Evolutionary conservation across 2,888 invertebrate species (phyloP).

Genomic region (Agrotis ipsilon): DNA sequence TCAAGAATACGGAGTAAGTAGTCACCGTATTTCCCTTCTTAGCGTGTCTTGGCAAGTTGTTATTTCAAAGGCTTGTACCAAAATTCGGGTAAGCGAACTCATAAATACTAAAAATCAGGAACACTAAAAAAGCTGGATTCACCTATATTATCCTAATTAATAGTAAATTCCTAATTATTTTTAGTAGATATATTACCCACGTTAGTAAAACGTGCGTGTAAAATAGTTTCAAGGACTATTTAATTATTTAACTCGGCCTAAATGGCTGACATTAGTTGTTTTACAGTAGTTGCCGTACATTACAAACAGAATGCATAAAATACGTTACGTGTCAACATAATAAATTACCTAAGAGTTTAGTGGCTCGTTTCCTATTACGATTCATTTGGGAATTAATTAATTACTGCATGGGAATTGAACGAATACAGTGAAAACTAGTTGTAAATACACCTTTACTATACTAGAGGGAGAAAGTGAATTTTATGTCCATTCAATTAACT

Average conservation of each 20-base stretch:
- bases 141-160: neutral
- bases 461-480: too few relatives aligned
- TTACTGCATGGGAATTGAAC: conserved; percentile 16
- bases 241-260: conserved; percentile 28
- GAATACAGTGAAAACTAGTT: neutral
- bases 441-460: neutral
- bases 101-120: too few relatives aligned
- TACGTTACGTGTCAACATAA: conserved; percentile 22
- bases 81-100: too few relatives aligned
- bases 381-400: conserved; percentile 19
- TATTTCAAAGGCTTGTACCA: too few relatives aligned
- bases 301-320: conserved; percentile 24
- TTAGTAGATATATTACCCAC: too few relatives aligned
- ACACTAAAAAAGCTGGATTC: neutral
- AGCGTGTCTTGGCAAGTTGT: too few relatives aligned
- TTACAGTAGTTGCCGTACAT: neutral
- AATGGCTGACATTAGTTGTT: neutral
- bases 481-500: neutral
- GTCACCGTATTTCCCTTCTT: neutral
- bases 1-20: neutral
- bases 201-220: conserved; percentile 5
- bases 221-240: conserved; percentile 32
- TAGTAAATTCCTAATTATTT: neutral
- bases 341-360: conserved; percentile 26
- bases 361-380: conserved; percentile 16